Evolutionary conservation across 2,113 vertebrate genomes (phyloP), one percentile per base, ranked within the genome.

Genomic region (Caranx ignobilis): DNA sequence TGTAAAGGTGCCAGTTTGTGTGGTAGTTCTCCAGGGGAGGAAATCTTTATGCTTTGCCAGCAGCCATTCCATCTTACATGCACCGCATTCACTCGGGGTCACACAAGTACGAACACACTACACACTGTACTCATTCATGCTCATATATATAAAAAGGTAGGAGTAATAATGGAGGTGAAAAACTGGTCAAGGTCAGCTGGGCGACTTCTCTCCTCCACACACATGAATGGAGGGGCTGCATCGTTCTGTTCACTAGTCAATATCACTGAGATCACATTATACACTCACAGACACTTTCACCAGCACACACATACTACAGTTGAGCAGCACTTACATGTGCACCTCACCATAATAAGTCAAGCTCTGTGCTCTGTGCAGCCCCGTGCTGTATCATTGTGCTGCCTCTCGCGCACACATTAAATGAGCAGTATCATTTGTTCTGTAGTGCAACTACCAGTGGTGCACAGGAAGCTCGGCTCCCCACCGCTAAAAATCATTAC

Each of bases 401-500:
- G 47, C 41, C 61, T 74, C 39, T 67, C 39, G 1, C 12, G 68
- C 72, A 65, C 68, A 21, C 69, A 26, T 26, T 70, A 82, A 79
- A 81, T 82, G 62, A 68, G 70, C 21, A 63, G 62, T 66, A 77
- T 60, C 59, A 82, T 88, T 84, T 81, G 65, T 82, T 84, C 48
- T 74, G 48, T 37, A 10, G 50, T 41, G 11, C 45, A 34, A 45
- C 67, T 72, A 47, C 75, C 11, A 26, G 72, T 50, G 61, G 35
- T 72, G 77, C 48, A 41, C 90, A 83, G 79, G 70, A 89, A 77
- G 64, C 74, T n/a, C 2, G 83, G 75, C 75, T 21, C 82, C 87
- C 89, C 60, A 37, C 79, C 19, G 89, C 72, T 85, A 82, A 85
- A 86, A 82, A 91, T 90, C 84, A 86, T 92, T 90, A 89, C 10